phyloP scores from a whole-genome alignment of 2,113 vertebrate species.

The Rhabdomys dilectus region DNA sequence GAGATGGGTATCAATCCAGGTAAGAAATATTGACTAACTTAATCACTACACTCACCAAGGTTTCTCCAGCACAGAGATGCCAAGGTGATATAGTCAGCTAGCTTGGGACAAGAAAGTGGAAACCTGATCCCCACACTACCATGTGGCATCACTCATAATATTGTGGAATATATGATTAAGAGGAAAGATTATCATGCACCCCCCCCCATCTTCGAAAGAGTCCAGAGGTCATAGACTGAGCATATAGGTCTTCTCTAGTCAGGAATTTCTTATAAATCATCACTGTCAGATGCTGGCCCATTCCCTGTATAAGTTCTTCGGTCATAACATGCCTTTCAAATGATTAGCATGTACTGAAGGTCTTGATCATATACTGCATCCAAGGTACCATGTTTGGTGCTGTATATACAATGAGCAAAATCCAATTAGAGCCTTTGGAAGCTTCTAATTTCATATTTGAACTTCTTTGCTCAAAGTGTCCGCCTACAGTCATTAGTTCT shows the following conservation, averaged over 20 bases:
- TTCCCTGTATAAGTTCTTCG: constrained; percentile 2
- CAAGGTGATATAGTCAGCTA: not conserved
- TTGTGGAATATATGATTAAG: not conserved
- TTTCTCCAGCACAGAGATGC: not conserved
- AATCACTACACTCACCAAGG: not conserved
- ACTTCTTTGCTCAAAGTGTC: not conserved
- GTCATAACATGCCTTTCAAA: not conserved
- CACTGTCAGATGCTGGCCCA: not conserved
- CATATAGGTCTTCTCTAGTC: not conserved
- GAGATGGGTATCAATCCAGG: not conserved
- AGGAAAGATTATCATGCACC: not conserved
- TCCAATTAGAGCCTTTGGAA: not conserved
- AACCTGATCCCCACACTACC: not conserved
- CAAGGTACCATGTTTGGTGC: not conserved
- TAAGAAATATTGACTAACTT: not conserved
- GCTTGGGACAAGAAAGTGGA: not conserved
- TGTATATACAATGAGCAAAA: not conserved
- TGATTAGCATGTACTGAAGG: not conserved
- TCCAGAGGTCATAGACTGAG: not conserved
- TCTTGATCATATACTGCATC: not conserved
- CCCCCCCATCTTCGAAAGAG: not conserved
- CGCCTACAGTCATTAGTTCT: not conserved
- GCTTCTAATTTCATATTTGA: not conserved
- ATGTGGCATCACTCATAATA: not conserved
- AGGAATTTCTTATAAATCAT: not conserved